These are phyloP conservation scores for Blastobasis adustella DNA, from an alignment of 2,888 invertebrate genomes.

Conservation along the genomic window DNA sequence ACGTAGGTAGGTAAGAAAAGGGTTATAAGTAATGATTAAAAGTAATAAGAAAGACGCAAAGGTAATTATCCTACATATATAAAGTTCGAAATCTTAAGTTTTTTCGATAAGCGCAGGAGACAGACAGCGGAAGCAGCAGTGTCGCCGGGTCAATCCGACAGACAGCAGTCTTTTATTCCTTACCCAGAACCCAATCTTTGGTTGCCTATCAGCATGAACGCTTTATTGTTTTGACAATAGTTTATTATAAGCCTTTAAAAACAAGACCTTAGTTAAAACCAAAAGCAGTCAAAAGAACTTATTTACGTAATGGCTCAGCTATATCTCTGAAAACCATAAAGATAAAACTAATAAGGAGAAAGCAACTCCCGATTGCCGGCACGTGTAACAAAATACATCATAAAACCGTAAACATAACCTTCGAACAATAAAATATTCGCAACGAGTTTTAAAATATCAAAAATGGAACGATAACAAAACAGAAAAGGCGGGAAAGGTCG, in stretches of 20 bases:
- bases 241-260: no score
- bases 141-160: no score
- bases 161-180: no score
- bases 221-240: no score
- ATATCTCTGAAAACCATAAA: not conserved
- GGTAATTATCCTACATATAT: no score
- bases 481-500: conserved; percentile 30
- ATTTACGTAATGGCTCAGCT: no score
- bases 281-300: no score
- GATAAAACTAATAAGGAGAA: not conserved
- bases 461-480: conserved; percentile 19
- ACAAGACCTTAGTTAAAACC: no score
- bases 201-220: not conserved
- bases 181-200: not conserved
- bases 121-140: not conserved
- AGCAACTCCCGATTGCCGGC: not conserved
- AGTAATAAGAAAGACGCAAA: no score
- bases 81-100: no score
- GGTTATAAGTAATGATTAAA: no score
- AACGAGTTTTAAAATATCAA: conserved; percentile 9
- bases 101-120: not conserved
- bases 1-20: no score
- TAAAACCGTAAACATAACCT: not conserved
- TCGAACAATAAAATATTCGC: conserved; percentile 9
- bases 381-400: not conserved